Evolutionary conservation across 2,888 invertebrate species (phyloP), one percentile per base, ranked within the genome.

Genomic region (Stictocephala bisonia): DNA sequence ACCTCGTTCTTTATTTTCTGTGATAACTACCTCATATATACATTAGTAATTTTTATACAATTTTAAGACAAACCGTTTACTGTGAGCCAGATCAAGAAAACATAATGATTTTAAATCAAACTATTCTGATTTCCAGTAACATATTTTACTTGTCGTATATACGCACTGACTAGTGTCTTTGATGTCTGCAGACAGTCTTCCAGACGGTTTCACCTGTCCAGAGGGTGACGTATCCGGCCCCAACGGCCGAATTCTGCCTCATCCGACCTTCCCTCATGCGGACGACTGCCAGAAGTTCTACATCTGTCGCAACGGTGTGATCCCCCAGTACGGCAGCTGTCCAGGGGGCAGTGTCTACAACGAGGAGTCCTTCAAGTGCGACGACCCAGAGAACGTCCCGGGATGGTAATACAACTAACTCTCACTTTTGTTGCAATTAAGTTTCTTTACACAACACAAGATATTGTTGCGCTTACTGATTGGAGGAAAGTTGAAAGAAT

Each of bases 241-340:
- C 35, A 89, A 89, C 74, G 92, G 92, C 11, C 86, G 91, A 68
- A 86, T 88, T 0, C 85, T 92, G 1, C 92, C 92, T 0, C 93
- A 93, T 83, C 93, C 93, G 0, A 92, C 92, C 0, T 93, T 88
- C 85, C 88, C 93, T 1, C 92, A 93, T 84, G 91, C 91, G 0
- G 90, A 91, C 24, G 93, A 93, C 83, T 94, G 93, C 82, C 90
- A 90, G 81, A 93, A 92, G 82, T 93, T 93, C 86, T 93, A 92
- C 85, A 93, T 93, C 80, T 93, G 93, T 84, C 87, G 91, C 76
- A 92, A 92, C 80, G 92, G 91, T 0, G 87, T 91, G 2, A 89
- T 88, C 79, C 93, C 93, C 0, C 91, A 93, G 82, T 90, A 90
- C 80, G 91, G 92, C 4, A 89, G 90, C 79, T 93, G 93, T 81